Evolutionary conservation across 1,140 invertebrate genomes (phyloP).

Genomic region (Ostrea denselamellosa): DNA sequence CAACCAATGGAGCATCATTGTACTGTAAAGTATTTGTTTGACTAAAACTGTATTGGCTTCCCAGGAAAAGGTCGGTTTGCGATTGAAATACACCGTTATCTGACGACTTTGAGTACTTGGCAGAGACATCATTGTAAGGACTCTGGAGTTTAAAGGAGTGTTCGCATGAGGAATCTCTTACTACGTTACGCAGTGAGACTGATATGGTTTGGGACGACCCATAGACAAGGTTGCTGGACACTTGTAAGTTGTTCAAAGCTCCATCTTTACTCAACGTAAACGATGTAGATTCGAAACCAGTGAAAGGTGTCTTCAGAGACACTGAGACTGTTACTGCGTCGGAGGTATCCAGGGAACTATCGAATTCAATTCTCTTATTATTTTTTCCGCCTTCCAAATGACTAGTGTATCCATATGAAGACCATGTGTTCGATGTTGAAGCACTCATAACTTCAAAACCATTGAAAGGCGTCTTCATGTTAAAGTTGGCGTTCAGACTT

Average conservation of each 20-base stretch:
- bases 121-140: conserved; percentile 33
- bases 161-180: neutral
- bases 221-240: neutral
- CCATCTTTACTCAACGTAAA: conserved; percentile 19
- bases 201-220: neutral
- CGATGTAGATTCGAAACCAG: conserved; percentile 38
- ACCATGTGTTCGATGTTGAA: neutral
- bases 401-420: neutral
- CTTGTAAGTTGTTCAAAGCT: neutral
- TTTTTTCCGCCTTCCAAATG: neutral
- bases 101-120: neutral
- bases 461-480: conserved; percentile 33
- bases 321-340: neutral
- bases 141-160: conserved; percentile 2
- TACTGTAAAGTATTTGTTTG: neutral
- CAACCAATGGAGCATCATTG: neutral
- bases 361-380: neutral
- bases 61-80: neutral
- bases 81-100: neutral
- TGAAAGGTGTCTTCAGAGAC: conserved; percentile 42
- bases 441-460: neutral
- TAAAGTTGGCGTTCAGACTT: neutral
- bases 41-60: neutral
- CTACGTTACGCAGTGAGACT: neutral
- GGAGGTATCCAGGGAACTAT: conserved; percentile 28